Base-by-base conservation (phyloP, 2,888 invertebrate species). In the Perizoma affinitatum region DNA sequence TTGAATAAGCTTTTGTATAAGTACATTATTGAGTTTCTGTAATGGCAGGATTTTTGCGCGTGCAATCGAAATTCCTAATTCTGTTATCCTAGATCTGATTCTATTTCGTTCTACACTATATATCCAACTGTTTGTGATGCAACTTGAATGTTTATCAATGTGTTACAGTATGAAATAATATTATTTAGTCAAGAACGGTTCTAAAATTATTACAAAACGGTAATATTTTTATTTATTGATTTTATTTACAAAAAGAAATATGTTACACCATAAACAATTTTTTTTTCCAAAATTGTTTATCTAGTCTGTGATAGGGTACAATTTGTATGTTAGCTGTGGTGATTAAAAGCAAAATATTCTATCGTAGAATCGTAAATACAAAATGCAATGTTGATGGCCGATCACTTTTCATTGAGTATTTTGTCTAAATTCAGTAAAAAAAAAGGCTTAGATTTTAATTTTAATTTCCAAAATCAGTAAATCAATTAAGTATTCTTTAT, bases 231-330 rank as follows among this genome's bases (percentile, higher is more conserved):
- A 46, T 41, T 58, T 45, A 49, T 52, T 43, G 22, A 22, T 22
- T 22, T 22, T 22, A 22, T 22, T 22, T 22, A 22, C 22, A 22
- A 22, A 22, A 22, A 22, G n/a, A n/a, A 3, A 43, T 45, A 54
- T 45, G 40, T 52, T 54, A 38, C 54, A 55, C n/a, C 46, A 47
- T 50, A 9, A 50, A 47, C 34, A 6, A 41, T 9, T 6, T 36
- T 41, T 48, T 38, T 66, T 78, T 71, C 72, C 66, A 70, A 75
- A 73, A 72, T 78, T 72, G 74, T 82, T 73, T 78, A 82, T 88
- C 88, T 88, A 88, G 88, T 87, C 88, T 88, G 87, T 84, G 87
- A 87, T 87, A 86, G 82, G 72, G 74, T 72, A 70, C 73, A 63
- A n/a, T 76, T 68, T 65, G 73, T 78, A 75, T 80, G 74, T 77